Conservation (phyloP, 2,888 invertebrate genomes). For the Agrochola circellaris region DNA sequence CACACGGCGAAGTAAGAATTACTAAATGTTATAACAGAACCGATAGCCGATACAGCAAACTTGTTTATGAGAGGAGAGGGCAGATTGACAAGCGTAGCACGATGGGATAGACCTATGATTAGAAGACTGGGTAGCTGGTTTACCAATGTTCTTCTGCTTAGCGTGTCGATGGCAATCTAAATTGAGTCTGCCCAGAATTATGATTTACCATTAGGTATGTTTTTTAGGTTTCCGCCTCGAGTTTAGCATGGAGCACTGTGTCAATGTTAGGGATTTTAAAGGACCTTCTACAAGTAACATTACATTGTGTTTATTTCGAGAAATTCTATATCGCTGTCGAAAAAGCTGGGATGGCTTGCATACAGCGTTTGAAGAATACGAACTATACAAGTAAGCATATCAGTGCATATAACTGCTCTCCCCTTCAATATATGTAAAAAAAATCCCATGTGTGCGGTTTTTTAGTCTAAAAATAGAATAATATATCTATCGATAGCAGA, state of each 20-base stretch:
- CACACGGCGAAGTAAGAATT: not conserved
- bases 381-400: conserved; percentile 12
- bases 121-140: not conserved
- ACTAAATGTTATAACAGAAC: not conserved
- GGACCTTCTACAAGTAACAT: not conserved
- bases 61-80: not conserved
- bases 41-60: too few species aligned
- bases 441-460: not conserved
- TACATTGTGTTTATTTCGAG: conserved; percentile 1
- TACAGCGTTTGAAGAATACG: conserved; percentile 11
- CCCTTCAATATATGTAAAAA: not conserved
- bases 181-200: not conserved
- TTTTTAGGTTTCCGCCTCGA: not conserved
- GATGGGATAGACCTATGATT: not conserved
- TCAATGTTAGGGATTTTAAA: not conserved
- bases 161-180: not conserved
- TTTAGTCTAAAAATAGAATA: too few species aligned
- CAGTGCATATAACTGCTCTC: not conserved
- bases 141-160: not conserved
- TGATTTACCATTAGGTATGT: not conserved
- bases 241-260: not conserved
- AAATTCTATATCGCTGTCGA: conserved; percentile 1
- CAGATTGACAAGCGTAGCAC: too few species aligned
- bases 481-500: not conserved
- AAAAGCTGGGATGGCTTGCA: conserved; percentile 10